Evolutionary conservation across 1,140 invertebrate genomes (phyloP).

Genomic region (Monomorium pharaonis): DNA sequence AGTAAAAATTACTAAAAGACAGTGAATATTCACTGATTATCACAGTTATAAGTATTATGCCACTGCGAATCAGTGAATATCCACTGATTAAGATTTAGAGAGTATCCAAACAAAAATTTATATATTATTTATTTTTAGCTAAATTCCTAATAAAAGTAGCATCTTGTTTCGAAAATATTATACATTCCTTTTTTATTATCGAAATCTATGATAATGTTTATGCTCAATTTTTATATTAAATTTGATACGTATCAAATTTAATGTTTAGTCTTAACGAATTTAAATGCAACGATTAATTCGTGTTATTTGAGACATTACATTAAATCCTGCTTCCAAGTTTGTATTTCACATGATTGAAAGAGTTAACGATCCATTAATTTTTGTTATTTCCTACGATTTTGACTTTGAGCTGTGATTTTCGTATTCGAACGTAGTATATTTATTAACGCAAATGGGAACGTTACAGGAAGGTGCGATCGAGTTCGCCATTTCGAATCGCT

Average conservation of each 20-base stretch:
- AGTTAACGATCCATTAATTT: not conserved
- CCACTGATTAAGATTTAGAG: too few relatives aligned
- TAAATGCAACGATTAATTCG: not conserved
- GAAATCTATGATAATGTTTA: not conserved
- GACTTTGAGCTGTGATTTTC: not conserved
- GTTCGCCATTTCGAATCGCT: not conserved
- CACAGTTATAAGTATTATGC: too few relatives aligned
- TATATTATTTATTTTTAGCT: too few relatives aligned
- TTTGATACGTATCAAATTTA: not conserved
- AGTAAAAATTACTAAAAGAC: too few relatives aligned
- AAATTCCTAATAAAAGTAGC: too few relatives aligned
- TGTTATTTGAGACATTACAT: not conserved
- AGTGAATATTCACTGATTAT: too few relatives aligned
- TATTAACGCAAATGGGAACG: not conserved
- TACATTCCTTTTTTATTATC: not conserved
- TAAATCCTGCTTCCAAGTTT: slow-evolving; percentile 12
- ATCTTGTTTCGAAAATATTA: not conserved
- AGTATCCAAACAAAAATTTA: too few relatives aligned
- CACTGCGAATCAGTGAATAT: too few relatives aligned
- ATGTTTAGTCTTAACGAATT: not conserved
- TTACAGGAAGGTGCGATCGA: not conserved
- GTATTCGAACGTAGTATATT: not conserved
- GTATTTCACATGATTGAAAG: not conserved
- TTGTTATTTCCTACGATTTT: not conserved
- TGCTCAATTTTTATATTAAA: not conserved